Percentiles rank a stretch among this genome's conserved stretches.
These are phyloP conservation scores for Napeogenes sylphis DNA, from an alignment of 2,888 invertebrate species.

Conservation along the genomic window DNA sequence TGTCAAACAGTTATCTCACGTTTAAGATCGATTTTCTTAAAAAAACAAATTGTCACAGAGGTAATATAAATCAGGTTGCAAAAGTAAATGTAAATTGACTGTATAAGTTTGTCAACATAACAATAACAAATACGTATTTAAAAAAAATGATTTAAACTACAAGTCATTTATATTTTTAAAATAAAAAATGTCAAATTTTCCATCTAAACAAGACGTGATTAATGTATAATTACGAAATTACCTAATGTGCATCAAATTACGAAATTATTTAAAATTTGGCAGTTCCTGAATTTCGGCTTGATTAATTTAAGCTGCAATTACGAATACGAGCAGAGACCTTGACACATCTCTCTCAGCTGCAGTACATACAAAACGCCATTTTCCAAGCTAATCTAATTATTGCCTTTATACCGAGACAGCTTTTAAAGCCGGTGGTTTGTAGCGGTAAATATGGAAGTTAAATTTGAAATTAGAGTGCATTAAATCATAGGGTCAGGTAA, in stretches of 20 bases:
- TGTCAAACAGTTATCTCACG: no score
- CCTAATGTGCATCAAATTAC: neutral
- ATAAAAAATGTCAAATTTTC: no score
- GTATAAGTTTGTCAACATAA: no score
- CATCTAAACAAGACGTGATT: no score
- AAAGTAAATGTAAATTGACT: no score
- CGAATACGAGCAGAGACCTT: constrained; percentile 16
- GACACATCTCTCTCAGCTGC: constrained; percentile 17
- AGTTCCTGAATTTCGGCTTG: constrained; percentile 15
- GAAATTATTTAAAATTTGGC: constrained; percentile 5
- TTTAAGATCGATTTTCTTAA: no score
- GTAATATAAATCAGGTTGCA: no score
- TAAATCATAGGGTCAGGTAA: no score
- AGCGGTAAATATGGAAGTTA: neutral
- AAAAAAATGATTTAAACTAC: no score
- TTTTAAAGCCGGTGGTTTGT: constrained; percentile 19
- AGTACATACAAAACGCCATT: constrained; percentile 12
- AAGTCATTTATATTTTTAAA: no score
- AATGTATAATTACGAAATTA: neutral
- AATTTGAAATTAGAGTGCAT: neutral
- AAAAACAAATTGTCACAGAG: no score
- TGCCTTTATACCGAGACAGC: constrained; percentile 19
- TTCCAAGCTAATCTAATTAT: constrained; percentile 21
- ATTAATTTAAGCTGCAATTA: constrained; percentile 24
- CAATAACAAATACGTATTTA: no score